These are phyloP conservation scores for Nanger granti DNA, from an alignment of 2,113 vertebrate genomes.

Conservation along the genomic window DNA sequence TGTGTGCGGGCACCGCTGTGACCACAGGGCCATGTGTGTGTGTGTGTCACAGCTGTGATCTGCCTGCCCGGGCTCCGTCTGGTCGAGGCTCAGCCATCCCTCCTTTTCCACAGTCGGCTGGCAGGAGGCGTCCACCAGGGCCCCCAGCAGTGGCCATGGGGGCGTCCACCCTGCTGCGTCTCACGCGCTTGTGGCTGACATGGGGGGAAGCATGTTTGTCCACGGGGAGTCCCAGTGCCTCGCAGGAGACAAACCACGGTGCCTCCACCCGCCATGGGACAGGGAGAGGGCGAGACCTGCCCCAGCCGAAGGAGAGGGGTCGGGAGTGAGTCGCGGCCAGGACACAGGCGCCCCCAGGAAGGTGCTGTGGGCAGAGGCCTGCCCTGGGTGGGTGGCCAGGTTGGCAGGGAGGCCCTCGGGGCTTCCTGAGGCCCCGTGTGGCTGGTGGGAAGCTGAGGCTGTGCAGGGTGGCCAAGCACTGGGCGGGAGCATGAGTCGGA, in stretches of 20 bases:
- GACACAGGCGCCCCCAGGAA: rapidly evolving
- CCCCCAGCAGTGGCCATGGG: neutral
- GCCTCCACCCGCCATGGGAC: rapidly evolving
- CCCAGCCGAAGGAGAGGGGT: neutral
- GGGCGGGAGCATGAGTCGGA: rapidly evolving
- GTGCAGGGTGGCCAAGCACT: neutral
- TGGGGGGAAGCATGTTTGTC: neutral
- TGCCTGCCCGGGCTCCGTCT: neutral
- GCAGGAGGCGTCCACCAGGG: rapidly evolving
- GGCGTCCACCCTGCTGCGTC: neutral
- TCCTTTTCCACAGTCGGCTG: rapidly evolving
- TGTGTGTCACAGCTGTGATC: neutral
- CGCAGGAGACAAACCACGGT: rapidly evolving
- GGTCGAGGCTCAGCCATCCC: too few relatives aligned
- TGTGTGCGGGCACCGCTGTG: neutral
- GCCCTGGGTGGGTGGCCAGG: neutral
- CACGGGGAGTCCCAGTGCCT: neutral
- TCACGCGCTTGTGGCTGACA: rapidly evolving
- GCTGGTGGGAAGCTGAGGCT: neutral
- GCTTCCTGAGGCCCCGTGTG: rapidly evolving
- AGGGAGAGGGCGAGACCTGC: rapidly evolving
- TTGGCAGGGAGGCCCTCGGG: neutral
- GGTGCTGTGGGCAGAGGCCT: neutral
- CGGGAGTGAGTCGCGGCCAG: rapidly evolving
- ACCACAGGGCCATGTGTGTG: neutral